phyloP scores from a whole-genome alignment of 2,888 invertebrate species.

The Nysson spinosus region DNA sequence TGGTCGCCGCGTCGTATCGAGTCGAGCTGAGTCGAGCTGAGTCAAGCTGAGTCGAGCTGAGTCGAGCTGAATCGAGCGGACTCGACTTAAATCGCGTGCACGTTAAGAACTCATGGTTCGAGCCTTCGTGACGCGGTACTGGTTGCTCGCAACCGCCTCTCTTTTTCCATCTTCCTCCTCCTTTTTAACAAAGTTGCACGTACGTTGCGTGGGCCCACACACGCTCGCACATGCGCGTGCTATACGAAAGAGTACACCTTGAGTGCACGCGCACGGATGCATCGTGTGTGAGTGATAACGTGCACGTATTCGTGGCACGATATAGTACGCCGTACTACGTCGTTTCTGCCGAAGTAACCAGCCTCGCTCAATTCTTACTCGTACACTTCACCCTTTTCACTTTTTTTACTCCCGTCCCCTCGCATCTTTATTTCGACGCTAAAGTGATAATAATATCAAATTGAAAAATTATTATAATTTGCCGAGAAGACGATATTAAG shows the following conservation, averaged over 20 bases:
- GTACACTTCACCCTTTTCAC: neutral
- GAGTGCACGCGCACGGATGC: slow-evolving; percentile 24
- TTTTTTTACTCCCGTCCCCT: neutral
- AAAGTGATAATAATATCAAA: neutral
- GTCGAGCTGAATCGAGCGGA: slow-evolving; percentile 23
- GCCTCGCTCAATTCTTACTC: slow-evolving; percentile 5
- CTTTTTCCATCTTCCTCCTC: neutral
- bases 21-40: too few species aligned
- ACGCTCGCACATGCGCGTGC: neutral
- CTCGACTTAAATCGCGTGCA: slow-evolving; percentile 45
- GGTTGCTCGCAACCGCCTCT: neutral
- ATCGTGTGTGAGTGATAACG: too few species aligned
- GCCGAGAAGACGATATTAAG: too few species aligned
- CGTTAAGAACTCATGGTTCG: slow-evolving; percentile 27
- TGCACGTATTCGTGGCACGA: slow-evolving; percentile 11
- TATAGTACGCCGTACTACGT: slow-evolving; percentile 40
- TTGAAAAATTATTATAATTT: too few species aligned
- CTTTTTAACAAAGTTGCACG: neutral
- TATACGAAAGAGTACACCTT: slow-evolving; percentile 32
- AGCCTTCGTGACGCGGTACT: neutral
- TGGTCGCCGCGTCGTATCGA: slow-evolving; percentile 42
- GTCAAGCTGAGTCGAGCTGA: too few species aligned
- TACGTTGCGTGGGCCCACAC: neutral
- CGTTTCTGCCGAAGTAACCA: slow-evolving; percentile 39
- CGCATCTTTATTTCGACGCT: neutral